These are phyloP conservation scores for Lordiphosa fenestrarum DNA, from an alignment of 2,888 invertebrate species.

Conservation along the genomic window DNA sequence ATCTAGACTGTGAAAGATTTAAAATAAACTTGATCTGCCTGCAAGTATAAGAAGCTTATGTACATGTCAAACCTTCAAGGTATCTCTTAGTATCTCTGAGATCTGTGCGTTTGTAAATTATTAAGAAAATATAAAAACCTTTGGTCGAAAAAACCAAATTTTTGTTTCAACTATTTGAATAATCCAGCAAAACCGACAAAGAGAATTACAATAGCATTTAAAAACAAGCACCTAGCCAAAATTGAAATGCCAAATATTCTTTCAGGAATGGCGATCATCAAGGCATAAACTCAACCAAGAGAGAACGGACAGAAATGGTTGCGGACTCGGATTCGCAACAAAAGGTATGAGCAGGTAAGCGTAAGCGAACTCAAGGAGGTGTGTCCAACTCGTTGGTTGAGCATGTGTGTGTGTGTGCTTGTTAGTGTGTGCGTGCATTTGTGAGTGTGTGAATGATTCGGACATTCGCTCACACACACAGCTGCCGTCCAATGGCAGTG, in stretches of 20 bases:
- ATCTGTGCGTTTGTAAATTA: no score
- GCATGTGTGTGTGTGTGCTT: constrained; percentile 17
- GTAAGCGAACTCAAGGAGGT: constrained; percentile 52
- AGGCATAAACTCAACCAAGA: constrained; percentile 7
- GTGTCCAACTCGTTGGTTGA: constrained; percentile 51
- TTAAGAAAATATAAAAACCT: no score
- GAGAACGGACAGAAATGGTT: constrained; percentile 13
- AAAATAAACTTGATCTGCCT: no score
- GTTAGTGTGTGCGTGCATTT: constrained; percentile 13
- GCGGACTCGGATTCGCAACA: constrained; percentile 51
- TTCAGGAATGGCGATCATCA: constrained; percentile 55
- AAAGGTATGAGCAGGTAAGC: constrained; percentile 63
- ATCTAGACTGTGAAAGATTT: no score
- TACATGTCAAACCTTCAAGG: no score
- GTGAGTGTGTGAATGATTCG: constrained; percentile 13
- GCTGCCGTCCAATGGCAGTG: constrained; percentile 4
- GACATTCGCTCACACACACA: constrained; percentile 23
- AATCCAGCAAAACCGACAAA: no score
- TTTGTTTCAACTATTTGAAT: no score
- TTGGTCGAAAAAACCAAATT: no score
- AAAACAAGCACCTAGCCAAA: no score
- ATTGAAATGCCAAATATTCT: neutral
- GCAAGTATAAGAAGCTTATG: no score
- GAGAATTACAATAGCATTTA: no score
- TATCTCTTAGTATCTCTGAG: no score